A percentile compares a stretch with the other conserved stretches of the same genome.
Evolutionary conservation across 1,140 invertebrate species (phyloP).

Genomic region (Drosophila leontia): DNA sequence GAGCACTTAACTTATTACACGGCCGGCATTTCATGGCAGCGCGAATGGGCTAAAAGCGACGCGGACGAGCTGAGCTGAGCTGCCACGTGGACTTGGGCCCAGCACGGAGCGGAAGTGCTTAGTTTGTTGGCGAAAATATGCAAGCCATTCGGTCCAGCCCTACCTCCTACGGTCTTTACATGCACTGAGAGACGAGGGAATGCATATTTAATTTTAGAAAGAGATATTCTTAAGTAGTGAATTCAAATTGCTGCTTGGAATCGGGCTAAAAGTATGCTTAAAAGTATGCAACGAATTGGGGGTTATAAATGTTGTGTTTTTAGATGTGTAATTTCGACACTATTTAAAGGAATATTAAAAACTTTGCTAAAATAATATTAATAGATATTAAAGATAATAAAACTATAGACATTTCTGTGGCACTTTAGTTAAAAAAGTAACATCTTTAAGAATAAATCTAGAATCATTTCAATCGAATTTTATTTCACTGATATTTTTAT

Average conservation of each 20-base stretch:
- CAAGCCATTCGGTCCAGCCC: conserved; percentile 47
- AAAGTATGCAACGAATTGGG: background rate
- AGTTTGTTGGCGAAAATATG: conserved; percentile 79
- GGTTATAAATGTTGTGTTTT: background rate
- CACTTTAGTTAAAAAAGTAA: background rate
- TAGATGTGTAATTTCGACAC: background rate
- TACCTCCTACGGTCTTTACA: background rate
- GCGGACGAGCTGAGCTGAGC: conserved; percentile 5
- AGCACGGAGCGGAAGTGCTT: conserved; percentile 70
- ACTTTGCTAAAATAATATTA: background rate
- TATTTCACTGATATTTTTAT: background rate
- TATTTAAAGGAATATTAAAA: background rate
- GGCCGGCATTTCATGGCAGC: conserved; percentile 67
- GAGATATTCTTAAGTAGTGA: background rate
- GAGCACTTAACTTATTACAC: conserved; percentile 81
- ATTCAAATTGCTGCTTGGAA: no score
- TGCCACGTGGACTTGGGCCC: conserved; percentile 27
- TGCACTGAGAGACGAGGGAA: background rate
- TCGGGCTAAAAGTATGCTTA: background rate
- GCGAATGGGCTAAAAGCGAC: conserved; percentile 36
- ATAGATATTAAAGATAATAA: background rate
- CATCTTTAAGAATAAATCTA: background rate
- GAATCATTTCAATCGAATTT: background rate
- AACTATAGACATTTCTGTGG: background rate
- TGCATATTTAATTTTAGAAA: background rate